Evolutionary conservation across 2,797 vertebrate genomes (phyloP).

Genomic region (Neosalanx taihuensis): DNA sequence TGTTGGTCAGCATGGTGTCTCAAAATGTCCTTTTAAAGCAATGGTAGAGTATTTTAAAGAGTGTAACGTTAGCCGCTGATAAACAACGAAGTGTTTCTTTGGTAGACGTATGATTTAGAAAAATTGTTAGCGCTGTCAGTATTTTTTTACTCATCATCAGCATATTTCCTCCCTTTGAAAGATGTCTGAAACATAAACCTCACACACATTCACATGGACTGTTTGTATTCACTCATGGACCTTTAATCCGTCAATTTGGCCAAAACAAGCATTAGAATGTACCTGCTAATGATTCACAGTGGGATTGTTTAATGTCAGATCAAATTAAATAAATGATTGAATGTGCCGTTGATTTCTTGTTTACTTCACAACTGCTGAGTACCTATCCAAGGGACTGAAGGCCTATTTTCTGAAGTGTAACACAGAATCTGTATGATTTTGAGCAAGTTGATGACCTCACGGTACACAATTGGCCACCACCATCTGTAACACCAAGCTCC

Average conservation of each 20-base stretch:
- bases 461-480: slow-evolving; percentile 22
- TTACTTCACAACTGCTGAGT: slow-evolving; percentile 7
- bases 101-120: background rate
- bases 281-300: too few species aligned
- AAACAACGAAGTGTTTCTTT: background rate
- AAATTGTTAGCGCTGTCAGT: too few species aligned
- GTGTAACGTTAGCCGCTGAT: background rate
- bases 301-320: too few species aligned
- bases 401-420: slow-evolving; percentile 15
- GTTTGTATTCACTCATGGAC: too few species aligned
- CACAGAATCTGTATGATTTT: slow-evolving; percentile 22
- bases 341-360: too few species aligned
- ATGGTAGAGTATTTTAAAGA: slow-evolving; percentile 4
- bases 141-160: too few species aligned
- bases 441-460: slow-evolving; percentile 29
- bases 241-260: too few species aligned
- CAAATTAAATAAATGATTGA: too few species aligned
- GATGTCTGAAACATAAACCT: too few species aligned
- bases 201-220: too few species aligned
- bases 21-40: slow-evolving; percentile 8
- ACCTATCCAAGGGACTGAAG: slow-evolving; percentile 22
- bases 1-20: background rate
- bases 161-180: too few species aligned
- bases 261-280: too few species aligned
- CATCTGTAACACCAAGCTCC: slow-evolving; percentile 23